A percentile compares a stretch with the other conserved stretches of the same genome.
phyloP scores from a whole-genome alignment of 2,113 vertebrate genomes.

The Axis porcinus region DNA sequence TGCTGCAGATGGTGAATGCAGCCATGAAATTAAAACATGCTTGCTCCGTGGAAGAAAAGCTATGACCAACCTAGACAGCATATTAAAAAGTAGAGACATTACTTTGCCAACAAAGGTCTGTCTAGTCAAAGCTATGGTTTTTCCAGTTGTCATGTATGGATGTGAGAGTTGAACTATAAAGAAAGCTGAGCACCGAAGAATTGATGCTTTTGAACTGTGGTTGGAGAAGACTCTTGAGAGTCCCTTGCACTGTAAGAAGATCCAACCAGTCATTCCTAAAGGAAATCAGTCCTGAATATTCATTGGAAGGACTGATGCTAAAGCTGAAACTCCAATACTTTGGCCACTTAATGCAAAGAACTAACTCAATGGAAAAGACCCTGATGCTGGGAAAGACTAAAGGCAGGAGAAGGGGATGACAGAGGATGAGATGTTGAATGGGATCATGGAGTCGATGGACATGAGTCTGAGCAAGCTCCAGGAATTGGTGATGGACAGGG shows the following conservation, averaged over 20 bases:
- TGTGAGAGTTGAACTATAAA: background rate
- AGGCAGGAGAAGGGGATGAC: background rate
- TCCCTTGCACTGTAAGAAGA: background rate
- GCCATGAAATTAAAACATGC: background rate
- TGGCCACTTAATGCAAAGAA: background rate
- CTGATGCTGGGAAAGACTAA: background rate
- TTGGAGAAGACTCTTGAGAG: background rate
- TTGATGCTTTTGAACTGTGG: background rate
- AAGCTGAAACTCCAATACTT: background rate
- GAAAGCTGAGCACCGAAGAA: background rate
- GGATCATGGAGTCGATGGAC: background rate
- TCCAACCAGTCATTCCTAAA: background rate
- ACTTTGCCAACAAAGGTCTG: background rate
- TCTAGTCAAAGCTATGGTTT: background rate
- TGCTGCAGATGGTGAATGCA: background rate
- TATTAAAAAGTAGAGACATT: background rate
- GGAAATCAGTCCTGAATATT: background rate
- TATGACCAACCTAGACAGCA: background rate
- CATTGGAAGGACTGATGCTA: background rate
- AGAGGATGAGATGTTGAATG: background rate
- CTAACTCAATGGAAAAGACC: background rate
- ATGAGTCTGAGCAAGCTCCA: background rate
- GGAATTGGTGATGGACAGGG: background rate
- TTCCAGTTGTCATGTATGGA: background rate
- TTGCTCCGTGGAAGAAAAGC: background rate